Conservation (phyloP, 2,797 vertebrate genomes). For the Atherinosoma microstoma region DNA sequence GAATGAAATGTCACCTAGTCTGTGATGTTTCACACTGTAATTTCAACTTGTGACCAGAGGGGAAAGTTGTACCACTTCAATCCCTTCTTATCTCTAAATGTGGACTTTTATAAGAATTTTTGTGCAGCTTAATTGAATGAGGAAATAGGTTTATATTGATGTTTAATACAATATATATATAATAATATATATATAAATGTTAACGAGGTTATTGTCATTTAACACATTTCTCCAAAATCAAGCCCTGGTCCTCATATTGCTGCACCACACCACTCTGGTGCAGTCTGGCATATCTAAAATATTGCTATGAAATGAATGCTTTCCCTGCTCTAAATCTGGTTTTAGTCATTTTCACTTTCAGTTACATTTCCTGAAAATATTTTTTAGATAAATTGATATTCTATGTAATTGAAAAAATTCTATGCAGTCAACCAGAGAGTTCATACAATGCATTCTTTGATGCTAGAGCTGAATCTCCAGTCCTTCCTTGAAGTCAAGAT, state of each 20-base stretch:
- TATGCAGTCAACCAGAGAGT: background rate
- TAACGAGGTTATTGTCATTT: background rate
- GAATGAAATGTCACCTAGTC: background rate
- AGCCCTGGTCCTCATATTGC: background rate
- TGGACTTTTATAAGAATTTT: background rate
- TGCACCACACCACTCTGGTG: too few species aligned
- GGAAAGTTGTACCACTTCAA: background rate
- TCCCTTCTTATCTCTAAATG: background rate
- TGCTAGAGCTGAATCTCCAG: slow-evolving; percentile 1
- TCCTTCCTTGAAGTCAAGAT: slow-evolving; percentile 16
- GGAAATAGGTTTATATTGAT: too few species aligned
- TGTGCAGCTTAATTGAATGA: background rate
- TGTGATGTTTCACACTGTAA: background rate
- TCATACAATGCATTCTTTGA: slow-evolving; percentile 4
- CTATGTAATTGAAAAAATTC: background rate
- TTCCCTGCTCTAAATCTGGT: background rate
- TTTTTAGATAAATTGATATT: background rate
- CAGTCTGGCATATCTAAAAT: too few species aligned
- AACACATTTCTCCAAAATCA: background rate
- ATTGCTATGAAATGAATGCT: background rate
- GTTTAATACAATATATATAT: too few species aligned
- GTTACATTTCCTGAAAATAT: too few species aligned
- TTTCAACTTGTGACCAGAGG: background rate
- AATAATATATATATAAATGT: too few species aligned
- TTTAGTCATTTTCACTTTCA: background rate